Percentiles rank a stretch among this genome's conserved stretches.
Evolutionary conservation across 2,113 vertebrate genomes (phyloP).

Genomic region (Hyaena hyaena): DNA sequence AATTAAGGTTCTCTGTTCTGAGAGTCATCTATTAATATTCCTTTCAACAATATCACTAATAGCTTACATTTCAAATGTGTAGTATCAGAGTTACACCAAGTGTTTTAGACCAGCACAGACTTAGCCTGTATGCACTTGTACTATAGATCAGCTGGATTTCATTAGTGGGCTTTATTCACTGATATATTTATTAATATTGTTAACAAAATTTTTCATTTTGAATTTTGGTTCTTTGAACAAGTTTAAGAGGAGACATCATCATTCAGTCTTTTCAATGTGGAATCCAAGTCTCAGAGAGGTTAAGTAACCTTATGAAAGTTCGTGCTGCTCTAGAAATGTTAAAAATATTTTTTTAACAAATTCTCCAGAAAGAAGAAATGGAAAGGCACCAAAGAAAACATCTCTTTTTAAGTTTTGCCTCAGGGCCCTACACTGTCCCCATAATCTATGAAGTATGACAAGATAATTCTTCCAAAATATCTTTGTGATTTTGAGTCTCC

Average conservation of each 20-base stretch:
- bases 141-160: background rate
- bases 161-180: background rate
- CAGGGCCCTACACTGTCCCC: background rate
- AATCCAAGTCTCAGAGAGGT: background rate
- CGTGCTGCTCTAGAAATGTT: background rate
- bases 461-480: constrained; percentile 40
- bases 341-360: background rate
- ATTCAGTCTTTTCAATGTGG: background rate
- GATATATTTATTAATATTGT: background rate
- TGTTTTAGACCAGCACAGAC: background rate
- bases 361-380: background rate
- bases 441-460: background rate
- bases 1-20: background rate
- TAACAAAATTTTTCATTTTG: background rate
- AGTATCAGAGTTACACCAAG: background rate
- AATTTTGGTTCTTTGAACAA: background rate
- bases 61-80: background rate
- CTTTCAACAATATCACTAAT: background rate
- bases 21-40: background rate
- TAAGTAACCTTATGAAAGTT: background rate
- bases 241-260: background rate
- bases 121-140: background rate
- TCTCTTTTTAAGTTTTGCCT: constrained; percentile 31
- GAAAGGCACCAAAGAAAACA: background rate
- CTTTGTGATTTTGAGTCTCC: background rate